Evolutionary conservation across 2,797 vertebrate genomes (phyloP).

Genomic region (Microtus californicus): DNA sequence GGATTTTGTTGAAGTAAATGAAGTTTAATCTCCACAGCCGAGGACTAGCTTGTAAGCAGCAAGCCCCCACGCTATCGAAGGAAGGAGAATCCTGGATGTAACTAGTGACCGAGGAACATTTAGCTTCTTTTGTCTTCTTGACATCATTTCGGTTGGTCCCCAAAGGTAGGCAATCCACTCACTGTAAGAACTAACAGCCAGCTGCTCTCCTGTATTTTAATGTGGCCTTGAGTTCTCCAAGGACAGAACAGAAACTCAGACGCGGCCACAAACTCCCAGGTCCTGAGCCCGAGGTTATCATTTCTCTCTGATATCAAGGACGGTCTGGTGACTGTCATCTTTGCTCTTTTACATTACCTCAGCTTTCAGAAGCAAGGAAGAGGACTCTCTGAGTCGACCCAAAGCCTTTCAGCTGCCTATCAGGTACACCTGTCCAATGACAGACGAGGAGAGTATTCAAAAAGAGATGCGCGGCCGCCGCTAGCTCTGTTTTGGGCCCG

Average conservation of each 20-base stretch:
- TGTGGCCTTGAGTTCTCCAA: not conserved
- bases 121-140: constrained; percentile 64
- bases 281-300: not conserved
- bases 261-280: not conserved
- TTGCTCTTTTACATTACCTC: not conserved
- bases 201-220: constrained; percentile 53
- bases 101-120: constrained; percentile 44
- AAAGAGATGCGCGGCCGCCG: not conserved
- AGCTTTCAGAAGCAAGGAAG: not conserved
- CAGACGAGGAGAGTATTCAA: not conserved
- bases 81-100: constrained; percentile 56
- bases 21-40: constrained; percentile 69
- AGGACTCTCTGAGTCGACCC: constrained; percentile 8
- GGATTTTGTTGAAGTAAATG: constrained; percentile 76
- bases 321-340: not conserved
- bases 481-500: not conserved
- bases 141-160: constrained; percentile 28
- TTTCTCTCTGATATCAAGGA: constrained; percentile 26
- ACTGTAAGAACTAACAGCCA: constrained; percentile 53
- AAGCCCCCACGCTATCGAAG: constrained; percentile 45
- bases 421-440: not conserved
- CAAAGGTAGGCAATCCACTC: constrained; percentile 40
- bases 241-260: constrained; percentile 21
- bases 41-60: constrained; percentile 60
- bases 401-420: not conserved